phyloP scores from a whole-genome alignment of 2,888 invertebrate genomes.

The Drosophila subquinaria region DNA sequence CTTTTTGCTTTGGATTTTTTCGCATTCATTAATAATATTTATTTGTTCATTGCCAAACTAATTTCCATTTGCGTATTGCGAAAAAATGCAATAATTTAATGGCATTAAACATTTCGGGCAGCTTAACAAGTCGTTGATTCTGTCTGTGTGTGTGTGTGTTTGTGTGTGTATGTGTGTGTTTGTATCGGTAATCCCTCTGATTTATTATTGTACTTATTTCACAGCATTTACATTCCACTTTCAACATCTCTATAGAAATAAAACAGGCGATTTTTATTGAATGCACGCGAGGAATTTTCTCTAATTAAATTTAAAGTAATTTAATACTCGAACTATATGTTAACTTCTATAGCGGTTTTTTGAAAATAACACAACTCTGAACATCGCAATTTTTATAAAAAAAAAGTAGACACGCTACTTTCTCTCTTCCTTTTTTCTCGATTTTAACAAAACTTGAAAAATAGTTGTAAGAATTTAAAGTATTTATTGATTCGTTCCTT shows the following conservation, averaged over 20 bases:
- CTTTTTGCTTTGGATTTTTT: slow-evolving; percentile 1
- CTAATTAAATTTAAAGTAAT: neutral
- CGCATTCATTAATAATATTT: slow-evolving; percentile 45
- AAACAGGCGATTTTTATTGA: neutral
- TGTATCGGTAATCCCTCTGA: slow-evolving; percentile 22
- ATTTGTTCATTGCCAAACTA: slow-evolving; percentile 25
- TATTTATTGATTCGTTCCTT: too few species aligned
- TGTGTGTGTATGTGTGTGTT: slow-evolving; percentile 8
- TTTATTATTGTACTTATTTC: slow-evolving; percentile 23
- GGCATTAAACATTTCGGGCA: slow-evolving; percentile 4
- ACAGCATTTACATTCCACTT: slow-evolving; percentile 11
- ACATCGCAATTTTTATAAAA: too few species aligned
- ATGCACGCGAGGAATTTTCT: neutral
- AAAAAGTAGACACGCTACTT: too few species aligned
- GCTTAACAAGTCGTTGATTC: slow-evolving; percentile 18
- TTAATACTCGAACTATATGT: neutral
- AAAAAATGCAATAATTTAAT: slow-evolving; percentile 37
- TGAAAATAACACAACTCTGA: too few species aligned
- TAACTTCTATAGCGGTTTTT: neutral
- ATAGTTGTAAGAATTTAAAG: too few species aligned
- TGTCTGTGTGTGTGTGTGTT: slow-evolving; percentile 1
- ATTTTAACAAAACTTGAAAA: too few species aligned
- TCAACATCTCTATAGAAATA: slow-evolving; percentile 22
- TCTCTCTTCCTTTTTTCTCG: too few species aligned
- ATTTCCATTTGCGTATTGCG: slow-evolving; percentile 44